These are phyloP conservation scores for Crypturellus tataupa DNA, from an alignment of 2,797 vertebrate species.

Conservation along the genomic window DNA sequence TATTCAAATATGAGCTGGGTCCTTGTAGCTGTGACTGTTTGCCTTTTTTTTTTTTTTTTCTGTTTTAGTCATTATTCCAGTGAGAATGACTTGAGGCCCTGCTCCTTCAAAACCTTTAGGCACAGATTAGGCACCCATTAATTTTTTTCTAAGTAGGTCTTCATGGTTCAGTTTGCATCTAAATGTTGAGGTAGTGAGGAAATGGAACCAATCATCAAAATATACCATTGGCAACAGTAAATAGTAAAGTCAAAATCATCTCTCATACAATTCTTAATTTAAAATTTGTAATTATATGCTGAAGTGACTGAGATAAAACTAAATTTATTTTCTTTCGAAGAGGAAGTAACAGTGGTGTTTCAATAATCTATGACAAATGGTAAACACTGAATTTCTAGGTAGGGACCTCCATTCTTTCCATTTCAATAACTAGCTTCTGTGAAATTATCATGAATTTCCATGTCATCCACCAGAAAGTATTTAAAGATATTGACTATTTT, in stretches of 20 bases:
- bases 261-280: neutral
- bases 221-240: neutral
- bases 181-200: neutral
- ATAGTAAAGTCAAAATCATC: neutral
- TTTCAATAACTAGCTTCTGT: neutral
- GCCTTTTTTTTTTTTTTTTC: neutral
- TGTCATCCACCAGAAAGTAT: neutral
- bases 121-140: neutral
- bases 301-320: neutral
- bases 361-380: neutral
- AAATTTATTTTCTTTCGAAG: neutral
- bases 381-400: neutral
- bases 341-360: neutral
- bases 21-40: neutral
- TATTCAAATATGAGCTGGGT: conserved; percentile 9
- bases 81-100: neutral
- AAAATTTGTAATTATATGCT: neutral
- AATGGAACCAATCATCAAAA: neutral
- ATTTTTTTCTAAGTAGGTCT: neutral
- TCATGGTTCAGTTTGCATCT: neutral
- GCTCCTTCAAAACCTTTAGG: neutral
- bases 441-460: neutral
- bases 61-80: neutral
- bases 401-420: neutral
- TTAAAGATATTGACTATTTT: neutral